Conservation (phyloP, 2,888 invertebrate species). For the Brachyptera risi region DNA sequence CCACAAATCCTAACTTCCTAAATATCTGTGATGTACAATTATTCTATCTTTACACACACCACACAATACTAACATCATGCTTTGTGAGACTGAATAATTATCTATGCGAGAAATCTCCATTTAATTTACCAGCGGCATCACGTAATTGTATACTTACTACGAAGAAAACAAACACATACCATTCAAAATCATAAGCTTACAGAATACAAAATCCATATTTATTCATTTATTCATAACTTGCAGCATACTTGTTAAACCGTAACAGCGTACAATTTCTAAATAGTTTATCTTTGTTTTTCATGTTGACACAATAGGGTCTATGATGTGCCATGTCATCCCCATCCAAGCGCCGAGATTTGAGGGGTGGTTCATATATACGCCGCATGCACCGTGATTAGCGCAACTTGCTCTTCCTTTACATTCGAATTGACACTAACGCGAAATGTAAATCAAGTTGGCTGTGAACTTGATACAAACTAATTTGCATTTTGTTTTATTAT, state of each 20-base stretch:
- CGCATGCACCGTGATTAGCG: constrained; percentile 7
- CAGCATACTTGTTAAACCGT: constrained; percentile 3
- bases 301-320: constrained; percentile 14
- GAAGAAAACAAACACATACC: too few relatives aligned
- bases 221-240: neutral
- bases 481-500: constrained; percentile 20
- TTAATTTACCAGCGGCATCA: too few relatives aligned
- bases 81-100: too few relatives aligned
- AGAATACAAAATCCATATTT: neutral
- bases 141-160: too few relatives aligned
- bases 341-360: neutral
- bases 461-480: constrained; percentile 11
- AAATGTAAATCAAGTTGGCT: constrained; percentile 18
- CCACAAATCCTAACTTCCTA: too few relatives aligned
- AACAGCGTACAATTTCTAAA: neutral
- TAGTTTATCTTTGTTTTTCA: constrained; percentile 2
- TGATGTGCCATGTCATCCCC: neutral
- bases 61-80: too few relatives aligned
- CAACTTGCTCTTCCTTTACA: constrained; percentile 10
- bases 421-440: constrained; percentile 18
- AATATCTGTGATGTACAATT: too few relatives aligned
- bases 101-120: too few relatives aligned
- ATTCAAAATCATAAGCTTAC: too few relatives aligned
- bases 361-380: constrained; percentile 1
- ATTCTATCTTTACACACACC: too few relatives aligned